Conservation (phyloP, 2,113 vertebrate genomes). For the Saccopteryx bilineata region DNA sequence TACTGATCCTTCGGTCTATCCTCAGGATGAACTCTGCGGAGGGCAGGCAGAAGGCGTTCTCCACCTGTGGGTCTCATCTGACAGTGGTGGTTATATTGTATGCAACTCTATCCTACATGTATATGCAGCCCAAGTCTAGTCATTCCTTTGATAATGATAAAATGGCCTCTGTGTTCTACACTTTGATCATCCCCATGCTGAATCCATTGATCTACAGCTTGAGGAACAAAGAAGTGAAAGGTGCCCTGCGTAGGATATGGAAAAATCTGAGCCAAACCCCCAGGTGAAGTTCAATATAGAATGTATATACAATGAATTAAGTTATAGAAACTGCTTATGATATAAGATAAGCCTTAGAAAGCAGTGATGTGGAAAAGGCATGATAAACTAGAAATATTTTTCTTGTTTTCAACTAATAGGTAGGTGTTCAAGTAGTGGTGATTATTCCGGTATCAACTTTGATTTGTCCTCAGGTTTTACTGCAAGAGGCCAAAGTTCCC, state of each 20-base stretch:
- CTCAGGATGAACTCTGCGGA: not conserved
- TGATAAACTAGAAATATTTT: not conserved
- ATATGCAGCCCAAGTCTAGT: slow-evolving; percentile 79
- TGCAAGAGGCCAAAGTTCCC: not conserved
- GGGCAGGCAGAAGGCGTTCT: slow-evolving; percentile 77
- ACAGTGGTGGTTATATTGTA: slow-evolving; percentile 67
- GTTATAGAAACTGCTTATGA: not conserved
- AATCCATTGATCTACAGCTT: slow-evolving; percentile 84
- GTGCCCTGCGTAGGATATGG: not conserved
- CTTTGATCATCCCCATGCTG: slow-evolving; percentile 81
- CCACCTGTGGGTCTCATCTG: slow-evolving; percentile 81
- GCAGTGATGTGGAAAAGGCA: accelerated
- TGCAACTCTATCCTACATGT: slow-evolving; percentile 74
- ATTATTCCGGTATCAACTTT: not conserved
- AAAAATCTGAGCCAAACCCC: not conserved
- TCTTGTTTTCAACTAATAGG: not conserved
- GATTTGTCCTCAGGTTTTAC: not conserved
- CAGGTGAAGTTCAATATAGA: not conserved
- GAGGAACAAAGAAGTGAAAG: slow-evolving; percentile 76
- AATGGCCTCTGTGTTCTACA: slow-evolving; percentile 82
- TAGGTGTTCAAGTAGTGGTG: not conserved
- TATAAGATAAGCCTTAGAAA: not conserved
- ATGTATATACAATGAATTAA: not conserved
- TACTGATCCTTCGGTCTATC: slow-evolving; percentile 65
- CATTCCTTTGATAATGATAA: slow-evolving; percentile 78